Evolutionary conservation across 2,113 vertebrate species (phyloP).

Genomic region (Delphinus delphis): DNA sequence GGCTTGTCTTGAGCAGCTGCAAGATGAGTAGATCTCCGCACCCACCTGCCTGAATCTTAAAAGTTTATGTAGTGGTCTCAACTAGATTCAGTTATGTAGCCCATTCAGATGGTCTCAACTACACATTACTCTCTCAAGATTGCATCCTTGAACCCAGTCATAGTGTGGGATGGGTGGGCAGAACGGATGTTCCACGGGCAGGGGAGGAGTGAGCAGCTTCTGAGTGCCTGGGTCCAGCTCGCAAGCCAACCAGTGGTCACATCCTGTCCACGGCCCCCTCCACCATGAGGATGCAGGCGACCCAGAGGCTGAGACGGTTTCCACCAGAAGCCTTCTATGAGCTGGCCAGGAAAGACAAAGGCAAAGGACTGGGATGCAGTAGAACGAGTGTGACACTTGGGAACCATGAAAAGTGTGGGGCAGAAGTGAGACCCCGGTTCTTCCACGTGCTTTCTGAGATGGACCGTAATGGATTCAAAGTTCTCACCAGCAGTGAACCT

Average conservation of each 20-base stretch:
- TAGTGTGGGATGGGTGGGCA: not conserved
- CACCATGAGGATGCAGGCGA: fast-evolving
- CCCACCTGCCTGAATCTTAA: not conserved
- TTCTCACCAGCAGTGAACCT: not conserved
- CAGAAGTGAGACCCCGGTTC: not conserved
- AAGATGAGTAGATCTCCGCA: not conserved
- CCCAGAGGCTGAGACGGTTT: not conserved
- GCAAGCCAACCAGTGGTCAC: fast-evolving
- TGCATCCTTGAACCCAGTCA: not conserved
- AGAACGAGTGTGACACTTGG: not conserved
- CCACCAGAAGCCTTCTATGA: not conserved
- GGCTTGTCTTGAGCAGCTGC: not conserved
- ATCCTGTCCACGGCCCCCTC: not conserved
- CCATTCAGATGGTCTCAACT: not conserved
- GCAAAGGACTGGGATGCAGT: not conserved
- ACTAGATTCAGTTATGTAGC: not conserved
- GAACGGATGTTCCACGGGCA: fast-evolving
- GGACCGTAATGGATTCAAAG: fast-evolving
- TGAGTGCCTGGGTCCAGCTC: not conserved
- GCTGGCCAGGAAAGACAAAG: not conserved
- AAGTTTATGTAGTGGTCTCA: not conserved
- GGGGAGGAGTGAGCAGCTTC: not conserved
- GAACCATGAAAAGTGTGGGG: not conserved
- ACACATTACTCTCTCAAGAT: not conserved
- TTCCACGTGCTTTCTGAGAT: not conserved